Evolutionary conservation across 2,113 vertebrate species (phyloP), one percentile per base, ranked within the genome.

Genomic region (Rana temporaria): DNA sequence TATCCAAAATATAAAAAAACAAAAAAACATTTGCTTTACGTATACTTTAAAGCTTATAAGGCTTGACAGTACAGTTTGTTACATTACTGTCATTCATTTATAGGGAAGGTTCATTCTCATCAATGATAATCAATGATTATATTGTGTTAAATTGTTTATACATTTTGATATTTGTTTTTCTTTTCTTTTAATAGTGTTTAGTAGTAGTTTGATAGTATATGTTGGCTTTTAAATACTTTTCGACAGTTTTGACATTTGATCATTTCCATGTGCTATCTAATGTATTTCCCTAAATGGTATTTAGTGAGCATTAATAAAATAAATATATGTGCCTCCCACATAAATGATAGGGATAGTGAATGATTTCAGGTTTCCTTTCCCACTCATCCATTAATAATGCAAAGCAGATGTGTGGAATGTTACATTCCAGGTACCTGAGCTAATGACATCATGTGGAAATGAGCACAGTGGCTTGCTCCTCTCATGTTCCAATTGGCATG

Each of bases 371-470:
- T 72, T 63, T 74, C 62, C 62, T 86, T 85, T 85, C 74, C 60
- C 64, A 75, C 80, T 64, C 82, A 89, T 88, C 86, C 86, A 57
- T 89, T 89, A 90, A 91, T 97, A 97, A 98, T 95, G 90, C 80
- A 91, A 93, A 95, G 93, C 96, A 99, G 96, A 96, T 97, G 95
- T 90, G 42, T 48, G 84, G 84, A 87, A 84, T 86, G 87, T 84
- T 86, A 89, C 96, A 96, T 98, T 96, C 96, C 95, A 93, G 88
- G 88, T 93, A 93, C 92, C 90, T 96, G 95, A 96, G 94, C 94
- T 96, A 96, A 98, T 94, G 91, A 87, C 89, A 87, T 86, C 88
- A 0, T 15, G 57, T 85, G 84, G 86, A 87, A 88, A 90, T 87
- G 85, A 89, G 89, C 88, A 91, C 87, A 86, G 86, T 92, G 92